Evolutionary conservation across 2,888 invertebrate species (phyloP), one percentile per base, ranked within the genome.

Genomic region (Drosophila rubida): DNA sequence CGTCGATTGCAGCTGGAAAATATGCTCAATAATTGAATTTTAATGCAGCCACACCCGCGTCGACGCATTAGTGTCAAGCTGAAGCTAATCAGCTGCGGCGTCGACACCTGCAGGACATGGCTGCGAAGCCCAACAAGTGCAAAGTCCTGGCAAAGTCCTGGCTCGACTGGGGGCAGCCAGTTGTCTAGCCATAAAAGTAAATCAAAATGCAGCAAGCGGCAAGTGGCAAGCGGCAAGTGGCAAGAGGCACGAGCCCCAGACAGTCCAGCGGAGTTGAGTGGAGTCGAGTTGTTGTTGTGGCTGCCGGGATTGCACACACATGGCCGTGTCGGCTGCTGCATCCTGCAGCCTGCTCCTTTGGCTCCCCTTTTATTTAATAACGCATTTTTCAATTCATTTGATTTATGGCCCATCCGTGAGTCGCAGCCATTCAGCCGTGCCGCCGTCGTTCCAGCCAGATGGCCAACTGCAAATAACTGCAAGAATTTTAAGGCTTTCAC

Each of bases 321-420:
- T 68, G 59, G 37, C 41, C 37, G 39, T 57, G 70, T 61, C 65
- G 62, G 30, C 37, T 19, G 19, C 19, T 19, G 19, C 19, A n/a
- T 19, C 2, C 27, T 27, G 27, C 27, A 9, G 19, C 9, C 59
- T 51, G 51, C 60, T 39, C 66, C 41, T 30, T 50, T 49, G 51
- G 51, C 37, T 14, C 53, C 61, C 42, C 54, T 65, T 75, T 80
- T 75, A 84, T 85, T 86, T 84, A 84, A 85, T 86, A 85, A 80
- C 82, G 75, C 80, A 84, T 84, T 85, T 85, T 86, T 80, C 86
- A 82, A 77, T 69, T 69, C 82, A 84, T 74, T 78, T 85, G 85
- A 85, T 85, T 86, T 85, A 85, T 82, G 75, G 59, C 69, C 19
- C 32, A 63, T 51, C 66, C 82, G 84, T 82, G 84, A 67, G 65